Conservation (phyloP, 2,888 invertebrate species). For the Cataglyphis rosenhaueri region DNA sequence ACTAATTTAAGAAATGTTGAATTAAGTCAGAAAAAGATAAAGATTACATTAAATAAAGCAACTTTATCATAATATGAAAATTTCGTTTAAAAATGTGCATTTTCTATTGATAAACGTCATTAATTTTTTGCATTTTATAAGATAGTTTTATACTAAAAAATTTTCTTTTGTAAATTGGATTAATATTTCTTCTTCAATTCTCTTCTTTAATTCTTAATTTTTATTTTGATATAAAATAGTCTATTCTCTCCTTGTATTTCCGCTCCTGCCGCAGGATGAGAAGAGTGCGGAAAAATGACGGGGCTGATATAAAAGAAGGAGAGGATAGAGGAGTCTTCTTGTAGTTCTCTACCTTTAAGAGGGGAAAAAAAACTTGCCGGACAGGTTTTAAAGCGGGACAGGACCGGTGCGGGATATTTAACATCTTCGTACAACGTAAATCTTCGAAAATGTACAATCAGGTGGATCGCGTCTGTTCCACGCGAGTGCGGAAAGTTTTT, state of each 20-base stretch:
- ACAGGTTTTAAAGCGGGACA: conserved; percentile 78
- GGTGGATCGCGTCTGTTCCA: conserved; percentile 11
- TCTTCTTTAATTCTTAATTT: not conserved
- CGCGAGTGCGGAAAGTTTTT: not conserved
- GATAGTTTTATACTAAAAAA: not conserved
- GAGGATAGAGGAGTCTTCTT: conserved; percentile 42
- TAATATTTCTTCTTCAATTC: not conserved
- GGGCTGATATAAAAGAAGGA: conserved; percentile 30
- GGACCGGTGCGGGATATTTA: conserved; percentile 65
- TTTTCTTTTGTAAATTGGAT: not conserved
- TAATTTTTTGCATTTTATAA: not conserved
- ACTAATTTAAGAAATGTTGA: not conserved
- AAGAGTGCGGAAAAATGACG: conserved; percentile 45
- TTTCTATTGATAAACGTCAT: not conserved
- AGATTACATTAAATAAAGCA: not conserved
- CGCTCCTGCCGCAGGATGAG: not conserved
- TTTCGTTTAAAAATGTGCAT: not conserved
- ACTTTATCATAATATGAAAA: not conserved
- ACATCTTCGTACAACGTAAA: conserved; percentile 59
- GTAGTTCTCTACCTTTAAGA: conserved; percentile 40
- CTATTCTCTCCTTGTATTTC: not conserved
- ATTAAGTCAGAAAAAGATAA: not conserved
- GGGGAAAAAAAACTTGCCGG: conserved; percentile 72
- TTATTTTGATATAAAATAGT: conserved; percentile 31
- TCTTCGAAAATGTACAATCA: conserved; percentile 52